Evolutionary conservation across 2,888 invertebrate species (phyloP), one percentile per base, ranked within the genome.

Genomic region (Temnothorax ravouxi): DNA sequence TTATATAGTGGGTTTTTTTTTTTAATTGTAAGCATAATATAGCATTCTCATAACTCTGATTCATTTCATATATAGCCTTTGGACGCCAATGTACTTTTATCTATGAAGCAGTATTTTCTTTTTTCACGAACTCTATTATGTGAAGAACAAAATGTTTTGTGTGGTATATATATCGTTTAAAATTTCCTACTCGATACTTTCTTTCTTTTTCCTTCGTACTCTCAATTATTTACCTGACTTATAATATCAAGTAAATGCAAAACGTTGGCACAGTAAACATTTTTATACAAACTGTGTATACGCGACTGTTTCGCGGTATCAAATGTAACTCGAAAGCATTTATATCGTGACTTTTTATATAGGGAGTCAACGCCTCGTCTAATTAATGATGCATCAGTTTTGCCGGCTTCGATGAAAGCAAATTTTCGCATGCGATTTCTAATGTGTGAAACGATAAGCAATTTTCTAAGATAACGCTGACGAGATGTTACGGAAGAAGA

Each of bases 1-100:
- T 62, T 83, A 84, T 47, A 79, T 67, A 74, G 44, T 56, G n/a
- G n/a, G 72, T 44, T 71, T 64, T 44, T 82, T 64, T 71, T 25
- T 25, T 25, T 1, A 34, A 47, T 81, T 83, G 44, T 69, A 89
- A 88, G 87, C 83, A 83, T 75, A 41, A 62, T 75, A n/a, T 80
- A 80, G 79, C 79, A 38, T 79, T 2, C 50, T 61, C 13, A 6
- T 79, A 79, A 59, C 21, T 79, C 72, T 71, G 71, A 71, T 79
- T 79, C 34, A 71, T 47, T 71, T 47, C 59, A 71, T 47, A 44
- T 80, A 38, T 80, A 80, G 47, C 47, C 13, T 25, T 71, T 80
- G 79, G 79, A 72, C 72, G 79, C 59, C 79, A 80, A 79, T 50
- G 56, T 69, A 69, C 21, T 72, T 50, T 80, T 38, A 72, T 72